These are phyloP conservation scores for Protophormia terraenovae DNA, from an alignment of 2,888 invertebrate genomes.

Conservation along the genomic window DNA sequence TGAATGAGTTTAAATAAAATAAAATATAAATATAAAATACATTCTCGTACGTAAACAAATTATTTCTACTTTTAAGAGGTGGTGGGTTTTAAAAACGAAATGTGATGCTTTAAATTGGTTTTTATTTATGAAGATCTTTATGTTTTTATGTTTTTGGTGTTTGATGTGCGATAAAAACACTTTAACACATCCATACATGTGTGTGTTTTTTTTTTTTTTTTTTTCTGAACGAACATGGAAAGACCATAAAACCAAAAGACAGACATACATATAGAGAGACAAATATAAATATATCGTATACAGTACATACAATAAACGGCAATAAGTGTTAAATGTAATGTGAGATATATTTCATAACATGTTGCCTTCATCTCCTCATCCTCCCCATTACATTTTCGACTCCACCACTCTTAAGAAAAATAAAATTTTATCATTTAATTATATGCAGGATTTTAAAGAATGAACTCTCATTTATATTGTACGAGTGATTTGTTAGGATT, in stretches of 20 bases:
- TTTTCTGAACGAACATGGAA: not conserved
- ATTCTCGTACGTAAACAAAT: not conserved
- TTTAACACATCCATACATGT: not conserved
- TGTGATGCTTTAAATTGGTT: conserved; percentile 65
- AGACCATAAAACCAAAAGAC: not conserved
- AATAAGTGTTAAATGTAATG: conserved; percentile 66
- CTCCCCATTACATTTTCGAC: not conserved
- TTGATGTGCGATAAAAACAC: conserved; percentile 29
- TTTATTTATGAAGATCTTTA: conserved; percentile 61
- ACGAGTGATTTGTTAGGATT: not conserved
- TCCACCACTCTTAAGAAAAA: not conserved
- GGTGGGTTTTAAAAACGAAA: conserved; percentile 51
- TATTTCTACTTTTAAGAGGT: conserved; percentile 36
- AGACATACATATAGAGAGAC: not conserved
- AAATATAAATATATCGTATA: conserved; percentile 2
- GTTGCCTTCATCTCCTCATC: not conserved
- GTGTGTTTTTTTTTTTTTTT: not conserved
- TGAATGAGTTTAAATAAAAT: conserved; percentile 65
- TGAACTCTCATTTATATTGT: conserved; percentile 23
- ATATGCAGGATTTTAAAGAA: conserved; percentile 45
- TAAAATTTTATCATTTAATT: conserved; percentile 50
- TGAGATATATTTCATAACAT: conserved; percentile 59
- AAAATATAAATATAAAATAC: conserved; percentile 20
- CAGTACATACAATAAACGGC: conserved; percentile 47
- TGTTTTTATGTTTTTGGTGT: conserved; percentile 33